phyloP scores from a whole-genome alignment of 2,113 vertebrate genomes.

The Ranitomeya variabilis region DNA sequence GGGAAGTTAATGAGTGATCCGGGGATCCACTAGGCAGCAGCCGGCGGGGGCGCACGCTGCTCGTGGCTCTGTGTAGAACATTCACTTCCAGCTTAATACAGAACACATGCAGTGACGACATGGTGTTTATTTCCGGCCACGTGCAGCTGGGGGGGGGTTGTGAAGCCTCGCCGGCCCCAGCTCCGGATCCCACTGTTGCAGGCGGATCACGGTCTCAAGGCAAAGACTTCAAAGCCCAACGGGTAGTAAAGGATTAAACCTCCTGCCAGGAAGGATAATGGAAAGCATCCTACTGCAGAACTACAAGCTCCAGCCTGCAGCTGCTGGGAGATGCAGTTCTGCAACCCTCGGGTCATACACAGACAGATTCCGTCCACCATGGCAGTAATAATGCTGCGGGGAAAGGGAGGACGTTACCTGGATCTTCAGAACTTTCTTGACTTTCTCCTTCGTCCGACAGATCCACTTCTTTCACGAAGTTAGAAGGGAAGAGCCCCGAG shows the following conservation, averaged over 20 bases:
- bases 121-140: background rate
- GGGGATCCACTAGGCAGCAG: background rate
- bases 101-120: conserved; percentile 7
- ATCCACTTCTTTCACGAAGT: conserved; percentile 94
- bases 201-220: background rate
- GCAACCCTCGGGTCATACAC: background rate
- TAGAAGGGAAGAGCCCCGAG: conserved; percentile 89
- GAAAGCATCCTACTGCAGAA: background rate
- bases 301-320: background rate
- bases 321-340: background rate
- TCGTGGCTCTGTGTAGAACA: background rate
- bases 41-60: background rate
- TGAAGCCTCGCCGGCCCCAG: background rate
- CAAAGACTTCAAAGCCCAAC: background rate
- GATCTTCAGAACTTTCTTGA: conserved; percentile 76
- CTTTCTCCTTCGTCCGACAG: conserved; percentile 74
- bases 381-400: background rate
- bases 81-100: background rate
- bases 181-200: background rate
- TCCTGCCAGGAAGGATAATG: background rate
- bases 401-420: conserved; percentile 70
- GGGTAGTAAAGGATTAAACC: background rate
- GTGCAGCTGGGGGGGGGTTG: background rate
- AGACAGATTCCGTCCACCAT: background rate
- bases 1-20: conserved; percentile 33